Base-by-base conservation (phyloP, 1,140 invertebrate genomes). In the Drosophila tsacasi region DNA sequence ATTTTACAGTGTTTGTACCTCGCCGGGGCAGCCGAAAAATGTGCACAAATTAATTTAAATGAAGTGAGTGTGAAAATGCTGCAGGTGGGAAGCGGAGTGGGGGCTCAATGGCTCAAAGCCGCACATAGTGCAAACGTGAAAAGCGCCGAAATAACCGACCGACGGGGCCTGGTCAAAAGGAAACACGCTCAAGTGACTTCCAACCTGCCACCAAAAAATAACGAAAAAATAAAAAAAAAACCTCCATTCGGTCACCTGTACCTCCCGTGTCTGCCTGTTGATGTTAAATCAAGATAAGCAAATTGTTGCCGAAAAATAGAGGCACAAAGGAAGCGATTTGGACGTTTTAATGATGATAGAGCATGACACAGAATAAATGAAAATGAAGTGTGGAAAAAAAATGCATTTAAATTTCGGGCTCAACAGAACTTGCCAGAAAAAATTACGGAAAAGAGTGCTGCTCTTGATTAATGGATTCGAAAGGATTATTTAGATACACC, bases 141-240 rank as follows among this genome's bases (percentile, higher is more conserved):
- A 83, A 81, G 6, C 30, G 15, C 35, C 54, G 15, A 55, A 55
- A 55, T 12, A 55, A 12, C 21, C 60, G 69, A 61, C 49, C 35
- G 30, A n/a, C 61, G 25, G 66, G 55, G 46, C 59, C 59, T 68
- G 59, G 80, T 61, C 55, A 67, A 89, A 90, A 90, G 85, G 85
- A 90, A 90, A 90, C 76, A 90, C 85, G 85, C 85, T 90, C 85
- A 90, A 90, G 81, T 90, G 85, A 90, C 89, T 90, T 90, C 76
- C 79, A 77, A 21, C 52, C 17, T 76, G 61, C 69, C 78, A 75
- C 40, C n/a, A 67, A 62, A 52, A 52, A 47, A 27, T 23, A 47
- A 47, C 44, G 19, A 47, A 49, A 67, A 39, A 47, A 49, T 21
- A 32, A 10, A 21, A 52, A 30, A 52, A 7, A 0, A 10, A 25